Base-by-base conservation (phyloP, 2,888 invertebrate genomes). In the Ctenicera cuprea region DNA sequence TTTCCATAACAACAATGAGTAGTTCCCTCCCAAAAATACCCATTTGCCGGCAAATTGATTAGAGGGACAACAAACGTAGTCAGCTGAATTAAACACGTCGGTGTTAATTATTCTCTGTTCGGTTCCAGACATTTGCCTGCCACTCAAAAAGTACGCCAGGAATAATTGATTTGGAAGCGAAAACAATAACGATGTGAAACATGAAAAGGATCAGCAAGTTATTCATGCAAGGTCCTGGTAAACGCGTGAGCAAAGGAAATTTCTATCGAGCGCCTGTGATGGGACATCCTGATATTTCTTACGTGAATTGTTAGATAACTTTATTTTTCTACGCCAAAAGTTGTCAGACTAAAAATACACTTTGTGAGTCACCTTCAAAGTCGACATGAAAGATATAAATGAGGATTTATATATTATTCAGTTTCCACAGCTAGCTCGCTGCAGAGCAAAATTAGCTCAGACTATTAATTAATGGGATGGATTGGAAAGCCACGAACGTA, bases 201-300 rank as follows among this genome's bases (percentile, higher is more conserved):
- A 59, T 59, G 38, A 38, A 59, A 57, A 59, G 22, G 54, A 54
- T 54, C 33, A 54, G 52, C 26, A 9, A 26, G 26, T 20, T 54
- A 54, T 54, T 54, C 30, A 30, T 54, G 54, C 54, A 30, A 26
- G 14, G 5, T 26, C 14, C 20, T 20, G 8, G 22, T 11, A 50
- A 45, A 45, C 14, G 45, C 45, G 45, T 45, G 45, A 45, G 50
- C 30, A 22, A 54, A 30, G 14, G 54, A 33, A 54, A 54, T 54
- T 33, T 54, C 14, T 54, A 30, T 33, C 14, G 54, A 54, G 5
- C 54, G 26, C 1, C 33, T 54, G 54, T 33, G 54, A 54, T 30
- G 33, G 54, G 54, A 54, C 54, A 54, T 54, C 54, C 54, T 54
- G 54, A 54, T 54, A 54, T 54, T 54, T 33, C 54, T 54, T 54